These are phyloP conservation scores for Aphaenogaster floridana DNA, from an alignment of 1,140 invertebrate genomes.

Conservation along the genomic window DNA sequence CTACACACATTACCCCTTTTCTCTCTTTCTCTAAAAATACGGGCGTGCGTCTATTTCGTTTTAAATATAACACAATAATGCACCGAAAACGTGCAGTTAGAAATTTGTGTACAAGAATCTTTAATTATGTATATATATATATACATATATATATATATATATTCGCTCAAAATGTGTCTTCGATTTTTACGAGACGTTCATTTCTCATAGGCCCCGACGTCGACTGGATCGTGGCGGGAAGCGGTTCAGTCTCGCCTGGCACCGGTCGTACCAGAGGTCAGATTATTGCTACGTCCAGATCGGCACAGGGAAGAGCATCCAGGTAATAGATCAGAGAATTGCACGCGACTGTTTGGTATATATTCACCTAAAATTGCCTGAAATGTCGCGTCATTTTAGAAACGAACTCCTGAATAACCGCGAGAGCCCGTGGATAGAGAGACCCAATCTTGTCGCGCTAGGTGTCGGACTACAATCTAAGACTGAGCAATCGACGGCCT, in stretches of 20 bases:
- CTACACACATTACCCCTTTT: neutral
- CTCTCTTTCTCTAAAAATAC: neutral
- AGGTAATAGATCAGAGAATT: slow-evolving; percentile 66
- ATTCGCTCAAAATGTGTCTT: neutral
- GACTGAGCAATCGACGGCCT: slow-evolving; percentile 72
- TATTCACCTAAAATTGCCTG: neutral
- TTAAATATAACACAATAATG: neutral
- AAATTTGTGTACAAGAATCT: neutral
- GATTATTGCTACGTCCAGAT: slow-evolving; percentile 77
- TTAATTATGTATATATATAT: neutral
- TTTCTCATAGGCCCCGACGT: slow-evolving; percentile 88
- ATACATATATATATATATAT: too few relatives aligned
- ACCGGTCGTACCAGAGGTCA: slow-evolving; percentile 83
- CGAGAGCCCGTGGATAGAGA: slow-evolving; percentile 67
- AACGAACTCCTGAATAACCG: slow-evolving; percentile 49
- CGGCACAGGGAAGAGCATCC: slow-evolving; percentile 71
- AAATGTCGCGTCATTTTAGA: slow-evolving; percentile 56
- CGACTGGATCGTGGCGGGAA: slow-evolving; percentile 91
- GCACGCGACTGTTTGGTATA: too few relatives aligned
- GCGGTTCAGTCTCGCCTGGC: slow-evolving; percentile 88
- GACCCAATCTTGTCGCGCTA: slow-evolving; percentile 75
- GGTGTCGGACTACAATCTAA: slow-evolving; percentile 74
- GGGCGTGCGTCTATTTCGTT: neutral
- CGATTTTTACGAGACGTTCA: neutral
- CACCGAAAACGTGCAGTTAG: neutral